A percentile compares a stretch with the other conserved stretches of the same genome.
Conservation (phyloP, 2,113 vertebrate species). For the Caranx ignobilis region DNA sequence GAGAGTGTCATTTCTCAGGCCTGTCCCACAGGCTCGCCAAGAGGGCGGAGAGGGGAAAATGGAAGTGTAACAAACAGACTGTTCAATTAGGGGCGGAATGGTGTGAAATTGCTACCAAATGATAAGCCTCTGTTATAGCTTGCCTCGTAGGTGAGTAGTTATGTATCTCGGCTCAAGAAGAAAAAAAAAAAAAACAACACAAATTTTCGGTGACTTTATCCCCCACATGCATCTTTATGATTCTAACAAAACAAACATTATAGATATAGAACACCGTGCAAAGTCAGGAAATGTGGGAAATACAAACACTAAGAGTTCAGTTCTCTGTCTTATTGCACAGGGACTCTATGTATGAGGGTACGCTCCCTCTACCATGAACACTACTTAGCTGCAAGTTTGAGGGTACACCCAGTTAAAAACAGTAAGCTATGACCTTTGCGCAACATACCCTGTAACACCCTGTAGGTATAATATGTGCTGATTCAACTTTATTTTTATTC, state of each 20-base stretch:
- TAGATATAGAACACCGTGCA: slow-evolving; percentile 19
- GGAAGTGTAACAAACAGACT: slow-evolving; percentile 87
- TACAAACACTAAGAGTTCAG: slow-evolving; percentile 19
- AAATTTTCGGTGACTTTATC: slow-evolving; percentile 35
- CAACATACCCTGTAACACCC: background rate
- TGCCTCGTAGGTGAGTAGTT: slow-evolving; percentile 78
- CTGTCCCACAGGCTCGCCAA: slow-evolving; percentile 82
- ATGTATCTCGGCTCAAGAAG: slow-evolving; percentile 39
- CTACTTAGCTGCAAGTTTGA: slow-evolving; percentile 10
- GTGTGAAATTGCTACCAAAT: slow-evolving; percentile 88
- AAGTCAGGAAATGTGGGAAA: slow-evolving; percentile 43
- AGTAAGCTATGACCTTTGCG: background rate
- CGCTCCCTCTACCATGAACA: background rate
- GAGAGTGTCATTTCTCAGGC: slow-evolving; percentile 87
- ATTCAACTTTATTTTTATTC: no score
- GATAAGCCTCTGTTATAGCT: slow-evolving; percentile 86
- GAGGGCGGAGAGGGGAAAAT: slow-evolving; percentile 79
- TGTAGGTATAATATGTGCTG: background rate
- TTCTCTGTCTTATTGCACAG: background rate
- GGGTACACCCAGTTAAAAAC: background rate
- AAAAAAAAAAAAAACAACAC: slow-evolving; percentile 33
- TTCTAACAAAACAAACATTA: slow-evolving; percentile 56
- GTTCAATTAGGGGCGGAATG: slow-evolving; percentile 87
- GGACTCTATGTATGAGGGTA: background rate
- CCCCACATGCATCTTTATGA: slow-evolving; percentile 46